Evolutionary conservation across 2,888 invertebrate species (phyloP), one percentile per base, ranked within the genome.

Genomic region (Steinernema hermaphroditum): DNA sequence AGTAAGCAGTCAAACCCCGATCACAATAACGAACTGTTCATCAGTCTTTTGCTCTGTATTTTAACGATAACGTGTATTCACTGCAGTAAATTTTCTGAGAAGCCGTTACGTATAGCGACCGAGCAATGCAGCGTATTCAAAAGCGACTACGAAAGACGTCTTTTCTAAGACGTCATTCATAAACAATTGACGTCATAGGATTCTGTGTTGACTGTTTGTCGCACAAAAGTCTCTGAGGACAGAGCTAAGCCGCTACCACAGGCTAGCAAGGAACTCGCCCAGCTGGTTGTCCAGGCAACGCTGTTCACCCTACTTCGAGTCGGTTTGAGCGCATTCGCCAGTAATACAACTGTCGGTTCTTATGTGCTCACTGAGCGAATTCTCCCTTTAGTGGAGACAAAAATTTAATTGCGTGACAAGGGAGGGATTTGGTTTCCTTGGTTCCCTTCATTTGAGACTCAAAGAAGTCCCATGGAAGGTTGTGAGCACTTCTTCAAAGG

Each of bases 241-340:
- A 62, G 9, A 16, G 34, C 16, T 62, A 32, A 54, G 62, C 29
- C 32, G 32, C 32, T 14, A 8, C 8, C n/a, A n/a, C n/a, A n/a
- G n/a, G 6, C 12, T 16, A 32, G 34, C 32, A 16, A 29, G 32
- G 62, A 62, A 62, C 32, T 62, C 29, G 62, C 62, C 32, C 62
- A 29, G 62, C 27, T n/a, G 62, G 62, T 62, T 62, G 62, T 62
- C 62, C 62, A 62, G 62, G 62, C 62, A 62, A 62, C 62, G 62
- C 12, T 62, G 27, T 27, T 62, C 32, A 34, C n/a, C 27, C 29
- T 16, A 29, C 62, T 62, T 62, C 62, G 32, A 29, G 29, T 62
- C 62, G 14, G 32, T 62, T 62, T 34, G 32, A 12, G 1, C 62
- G 32, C 19, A 62, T 62, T 9, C 62, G 37, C 62, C 62, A 32